Evolutionary conservation across 2,888 invertebrate species (phyloP).

Genomic region (Mythimna albipuncta): DNA sequence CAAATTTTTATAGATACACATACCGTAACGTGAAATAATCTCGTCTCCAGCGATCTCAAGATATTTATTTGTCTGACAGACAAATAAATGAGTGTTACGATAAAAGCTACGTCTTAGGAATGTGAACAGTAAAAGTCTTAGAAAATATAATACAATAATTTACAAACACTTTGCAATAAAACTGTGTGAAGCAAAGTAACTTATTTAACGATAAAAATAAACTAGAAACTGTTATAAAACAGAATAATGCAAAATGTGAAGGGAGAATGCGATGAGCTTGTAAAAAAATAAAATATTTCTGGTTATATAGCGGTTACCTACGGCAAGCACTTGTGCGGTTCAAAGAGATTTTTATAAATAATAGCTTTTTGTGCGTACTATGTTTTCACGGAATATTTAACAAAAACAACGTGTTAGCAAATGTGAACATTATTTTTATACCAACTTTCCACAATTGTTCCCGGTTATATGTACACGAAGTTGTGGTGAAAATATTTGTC

Average conservation of each 20-base stretch:
- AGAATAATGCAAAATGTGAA: slow-evolving; percentile 74
- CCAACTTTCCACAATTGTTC: slow-evolving; percentile 58
- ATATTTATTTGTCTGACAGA: slow-evolving; percentile 60
- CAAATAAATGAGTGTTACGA: slow-evolving; percentile 51
- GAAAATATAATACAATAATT: slow-evolving; percentile 50
- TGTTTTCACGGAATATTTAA: slow-evolving; percentile 69
- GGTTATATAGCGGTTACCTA: slow-evolving; percentile 83
- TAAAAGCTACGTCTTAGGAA: slow-evolving; percentile 57
- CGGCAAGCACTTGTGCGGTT: slow-evolving; percentile 79
- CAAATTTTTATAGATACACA: slow-evolving; percentile 30
- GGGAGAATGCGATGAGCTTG: slow-evolving; percentile 76
- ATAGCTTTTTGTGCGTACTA: slow-evolving; percentile 71
- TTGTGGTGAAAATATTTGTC: slow-evolving; percentile 62
- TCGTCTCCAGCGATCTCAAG: slow-evolving; percentile 53
- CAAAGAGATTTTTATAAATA: slow-evolving; percentile 83
- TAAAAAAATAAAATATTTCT: slow-evolving; percentile 82
- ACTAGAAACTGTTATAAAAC: slow-evolving; percentile 73
- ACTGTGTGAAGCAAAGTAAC: slow-evolving; percentile 47
- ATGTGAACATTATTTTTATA: slow-evolving; percentile 57
- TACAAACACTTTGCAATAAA: slow-evolving; percentile 45
- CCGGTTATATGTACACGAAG: slow-evolving; percentile 69
- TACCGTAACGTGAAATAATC: slow-evolving; percentile 52
- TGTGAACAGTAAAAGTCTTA: slow-evolving; percentile 57
- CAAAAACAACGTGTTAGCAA: slow-evolving; percentile 59
- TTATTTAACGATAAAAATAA: slow-evolving; percentile 71